Evolutionary conservation across 2,888 invertebrate species (phyloP).

Genomic region (Achlya flavicornis): DNA sequence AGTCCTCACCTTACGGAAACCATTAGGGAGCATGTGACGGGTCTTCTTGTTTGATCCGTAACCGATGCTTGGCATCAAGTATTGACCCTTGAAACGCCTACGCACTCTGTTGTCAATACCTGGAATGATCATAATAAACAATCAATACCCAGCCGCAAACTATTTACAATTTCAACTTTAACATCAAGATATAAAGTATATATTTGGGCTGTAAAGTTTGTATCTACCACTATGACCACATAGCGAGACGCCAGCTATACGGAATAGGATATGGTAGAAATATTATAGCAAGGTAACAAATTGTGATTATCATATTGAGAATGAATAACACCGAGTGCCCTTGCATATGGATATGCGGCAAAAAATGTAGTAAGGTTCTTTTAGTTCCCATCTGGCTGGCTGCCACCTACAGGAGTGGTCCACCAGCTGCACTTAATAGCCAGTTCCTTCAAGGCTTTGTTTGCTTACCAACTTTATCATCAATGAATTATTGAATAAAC

Average conservation of each 20-base stretch:
- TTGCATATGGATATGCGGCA: slow-evolving; percentile 48
- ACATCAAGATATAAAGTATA: too few species aligned
- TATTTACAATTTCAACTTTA: too few species aligned
- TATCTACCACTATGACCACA: slow-evolving; percentile 73
- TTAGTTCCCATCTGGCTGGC: too few species aligned
- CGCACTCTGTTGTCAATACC: slow-evolving; percentile 99
- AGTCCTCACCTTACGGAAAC: slow-evolving; percentile 95
- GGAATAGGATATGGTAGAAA: slow-evolving; percentile 74
- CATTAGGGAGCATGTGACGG: slow-evolving; percentile 98
- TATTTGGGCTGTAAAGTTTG: slow-evolving; percentile 33
- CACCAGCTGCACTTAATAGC: too few species aligned
- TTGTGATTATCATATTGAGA: slow-evolving; percentile 28
- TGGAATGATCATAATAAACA: background rate
- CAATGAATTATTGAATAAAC: too few species aligned
- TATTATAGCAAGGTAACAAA: slow-evolving; percentile 60
- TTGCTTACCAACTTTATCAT: too few species aligned
- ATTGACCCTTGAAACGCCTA: slow-evolving; percentile 99
- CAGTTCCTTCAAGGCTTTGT: too few species aligned
- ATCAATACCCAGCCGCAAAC: too few species aligned
- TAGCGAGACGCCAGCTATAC: slow-evolving; percentile 47
- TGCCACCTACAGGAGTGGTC: too few species aligned
- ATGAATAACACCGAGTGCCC: slow-evolving; percentile 80
- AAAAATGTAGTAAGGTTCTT: too few species aligned
- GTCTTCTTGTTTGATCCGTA: slow-evolving; percentile 98
- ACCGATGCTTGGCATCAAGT: slow-evolving; percentile 99